Evolutionary conservation across 2,888 invertebrate species (phyloP).

Genomic region (Ophonus ardosiacus): DNA sequence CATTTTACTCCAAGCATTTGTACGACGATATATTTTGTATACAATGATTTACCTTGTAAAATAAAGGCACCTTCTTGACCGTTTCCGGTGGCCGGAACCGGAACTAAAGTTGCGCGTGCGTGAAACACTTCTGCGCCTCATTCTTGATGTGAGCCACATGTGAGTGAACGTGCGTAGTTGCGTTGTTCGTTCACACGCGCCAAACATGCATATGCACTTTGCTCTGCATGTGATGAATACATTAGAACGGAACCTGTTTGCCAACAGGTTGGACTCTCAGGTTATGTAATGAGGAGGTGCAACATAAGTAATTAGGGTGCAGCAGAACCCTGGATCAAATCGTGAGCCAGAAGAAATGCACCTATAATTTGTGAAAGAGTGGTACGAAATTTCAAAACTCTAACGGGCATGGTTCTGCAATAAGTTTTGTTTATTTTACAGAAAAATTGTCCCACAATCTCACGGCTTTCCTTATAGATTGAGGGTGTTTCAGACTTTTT

Average conservation of each 20-base stretch:
- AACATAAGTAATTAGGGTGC: neutral
- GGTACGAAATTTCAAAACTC: no score
- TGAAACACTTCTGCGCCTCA: neutral
- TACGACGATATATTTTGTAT: no score
- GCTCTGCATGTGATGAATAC: slow-evolving; percentile 26
- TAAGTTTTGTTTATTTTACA: no score
- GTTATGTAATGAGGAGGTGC: neutral
- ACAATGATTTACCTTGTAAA: no score
- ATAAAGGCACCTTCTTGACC: neutral
- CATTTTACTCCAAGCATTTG: no score
- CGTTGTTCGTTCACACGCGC: slow-evolving; percentile 4
- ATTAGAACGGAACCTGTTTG: slow-evolving; percentile 43
- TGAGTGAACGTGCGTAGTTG: neutral
- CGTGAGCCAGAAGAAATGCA: neutral
- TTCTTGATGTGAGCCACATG: slow-evolving; percentile 9
- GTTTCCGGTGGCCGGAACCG: neutral
- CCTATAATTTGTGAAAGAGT: no score
- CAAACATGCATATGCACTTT: slow-evolving; percentile 37
- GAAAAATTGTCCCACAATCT: no score
- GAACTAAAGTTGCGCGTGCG: neutral
- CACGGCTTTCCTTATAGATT: no score
- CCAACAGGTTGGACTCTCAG: neutral
- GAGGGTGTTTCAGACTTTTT: no score
- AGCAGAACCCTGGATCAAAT: neutral
- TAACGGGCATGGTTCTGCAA: no score